A percentile compares a stretch with the other conserved stretches of the same genome.
Evolutionary conservation across 2,888 invertebrate species (phyloP).

Genomic region (Rotaria macrura): DNA sequence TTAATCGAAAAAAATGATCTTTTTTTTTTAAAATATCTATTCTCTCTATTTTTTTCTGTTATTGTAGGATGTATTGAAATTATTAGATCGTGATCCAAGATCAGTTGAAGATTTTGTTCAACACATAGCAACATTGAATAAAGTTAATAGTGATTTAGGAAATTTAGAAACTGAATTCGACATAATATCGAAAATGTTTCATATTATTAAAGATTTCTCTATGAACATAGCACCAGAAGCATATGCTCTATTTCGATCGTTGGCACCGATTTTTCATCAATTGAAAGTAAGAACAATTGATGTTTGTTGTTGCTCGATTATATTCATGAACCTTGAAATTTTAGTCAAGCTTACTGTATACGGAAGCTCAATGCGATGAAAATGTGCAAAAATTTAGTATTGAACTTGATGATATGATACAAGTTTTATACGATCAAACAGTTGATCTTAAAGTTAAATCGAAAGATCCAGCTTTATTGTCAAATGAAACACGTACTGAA

Average conservation of each 20-base stretch:
- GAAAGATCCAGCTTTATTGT: slow-evolving; percentile 44
- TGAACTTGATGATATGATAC: slow-evolving; percentile 44
- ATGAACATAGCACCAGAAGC: slow-evolving; percentile 44
- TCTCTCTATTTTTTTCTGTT: background rate
- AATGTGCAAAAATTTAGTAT: slow-evolving; percentile 48
- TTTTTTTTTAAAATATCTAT: too few species aligned
- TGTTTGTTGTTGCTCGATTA: background rate
- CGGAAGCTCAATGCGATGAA: slow-evolving; percentile 50
- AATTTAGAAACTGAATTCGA: slow-evolving; percentile 47
- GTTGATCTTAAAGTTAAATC: slow-evolving; percentile 44
- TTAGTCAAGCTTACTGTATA: slow-evolving; percentile 46
- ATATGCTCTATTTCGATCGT: slow-evolving; percentile 47
- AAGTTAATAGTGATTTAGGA: slow-evolving; percentile 46
- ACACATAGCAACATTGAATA: slow-evolving; percentile 47
- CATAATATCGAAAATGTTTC: slow-evolving; percentile 47
- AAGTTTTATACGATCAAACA: slow-evolving; percentile 41
- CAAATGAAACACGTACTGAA: slow-evolving; percentile 43
- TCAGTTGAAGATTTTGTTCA: slow-evolving; percentile 50
- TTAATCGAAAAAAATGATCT: background rate
- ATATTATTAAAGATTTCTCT: slow-evolving; percentile 46
- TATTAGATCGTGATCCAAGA: slow-evolving; percentile 43
- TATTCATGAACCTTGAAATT: slow-evolving; percentile 26
- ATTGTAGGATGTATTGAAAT: slow-evolving; percentile 44
- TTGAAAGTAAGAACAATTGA: slow-evolving; percentile 41
- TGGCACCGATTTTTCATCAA: slow-evolving; percentile 48